These are phyloP conservation scores for Drosophila ambigua DNA, from an alignment of 1,140 invertebrate genomes.

Conservation along the genomic window DNA sequence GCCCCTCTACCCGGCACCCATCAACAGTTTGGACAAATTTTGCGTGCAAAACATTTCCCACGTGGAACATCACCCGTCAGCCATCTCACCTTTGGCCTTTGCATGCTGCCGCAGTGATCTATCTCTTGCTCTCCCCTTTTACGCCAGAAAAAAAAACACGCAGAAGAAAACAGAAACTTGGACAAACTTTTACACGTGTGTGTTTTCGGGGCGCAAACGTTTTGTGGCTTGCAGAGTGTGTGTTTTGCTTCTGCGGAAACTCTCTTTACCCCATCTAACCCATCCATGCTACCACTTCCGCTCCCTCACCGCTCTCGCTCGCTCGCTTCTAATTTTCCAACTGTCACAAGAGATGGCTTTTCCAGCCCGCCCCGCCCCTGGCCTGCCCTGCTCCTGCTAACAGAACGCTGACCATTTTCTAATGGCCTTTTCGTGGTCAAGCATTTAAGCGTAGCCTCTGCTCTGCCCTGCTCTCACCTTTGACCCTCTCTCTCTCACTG, in stretches of 20 bases:
- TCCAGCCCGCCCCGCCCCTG: not conserved
- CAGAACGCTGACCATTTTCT: conserved; percentile 63
- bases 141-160: too few relatives aligned
- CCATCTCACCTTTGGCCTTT: too few relatives aligned
- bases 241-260: too few relatives aligned
- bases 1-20: too few relatives aligned
- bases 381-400: not conserved
- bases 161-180: conserved; percentile 5
- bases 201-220: conserved; percentile 46
- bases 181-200: conserved; percentile 66
- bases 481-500: conserved; percentile 44
- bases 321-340: conserved; percentile 69
- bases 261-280: too few relatives aligned
- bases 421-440: conserved; percentile 82
- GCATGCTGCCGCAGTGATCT: not conserved
- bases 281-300: conserved; percentile 3
- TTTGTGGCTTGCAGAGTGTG: conserved; percentile 49
- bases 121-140: not conserved
- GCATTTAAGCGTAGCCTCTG: conserved; percentile 72
- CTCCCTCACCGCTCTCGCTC: conserved; percentile 43
- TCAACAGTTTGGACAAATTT: too few relatives aligned
- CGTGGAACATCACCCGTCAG: too few relatives aligned
- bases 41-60: too few relatives aligned
- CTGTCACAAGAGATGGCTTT: conserved; percentile 60
- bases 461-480: conserved; percentile 48